Percentiles rank a stretch among this genome's conserved stretches.
These are phyloP conservation scores for Margaritifera margaritifera DNA, from an alignment of 2,888 invertebrate genomes.

Conservation along the genomic window DNA sequence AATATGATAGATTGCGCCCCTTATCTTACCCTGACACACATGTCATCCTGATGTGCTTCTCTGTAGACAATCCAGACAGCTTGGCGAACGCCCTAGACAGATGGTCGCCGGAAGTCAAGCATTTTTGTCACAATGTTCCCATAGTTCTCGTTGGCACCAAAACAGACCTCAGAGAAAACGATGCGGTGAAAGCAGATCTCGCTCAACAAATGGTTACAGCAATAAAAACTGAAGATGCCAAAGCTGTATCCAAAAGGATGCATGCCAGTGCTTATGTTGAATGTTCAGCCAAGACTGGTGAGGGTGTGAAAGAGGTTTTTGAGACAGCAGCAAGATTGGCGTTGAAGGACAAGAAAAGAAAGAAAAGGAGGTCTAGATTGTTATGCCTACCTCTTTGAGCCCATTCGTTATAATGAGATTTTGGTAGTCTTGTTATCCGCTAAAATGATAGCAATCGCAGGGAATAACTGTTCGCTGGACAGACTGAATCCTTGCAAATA, in stretches of 20 bases:
- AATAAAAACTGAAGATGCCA: constrained; percentile 96
- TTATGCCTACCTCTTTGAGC: too few relatives aligned
- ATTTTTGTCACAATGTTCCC: constrained; percentile 99
- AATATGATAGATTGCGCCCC: constrained; percentile 96
- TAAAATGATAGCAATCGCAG: too few relatives aligned
- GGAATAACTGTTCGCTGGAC: too few relatives aligned
- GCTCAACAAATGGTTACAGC: constrained; percentile 99
- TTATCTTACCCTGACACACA: constrained; percentile 98
- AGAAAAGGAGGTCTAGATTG: constrained; percentile 37
- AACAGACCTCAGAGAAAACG: constrained; percentile 76
- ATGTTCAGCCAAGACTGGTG: constrained; percentile 99
- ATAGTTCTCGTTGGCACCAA: constrained; percentile 99
- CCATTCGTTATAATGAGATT: too few relatives aligned
- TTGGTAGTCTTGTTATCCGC: too few relatives aligned
- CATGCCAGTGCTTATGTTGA: constrained; percentile 98
- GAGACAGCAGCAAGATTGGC: constrained; percentile 99
- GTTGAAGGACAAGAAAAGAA: constrained; percentile 84
- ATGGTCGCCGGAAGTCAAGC: constrained; percentile 95
- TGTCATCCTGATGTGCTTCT: constrained; percentile 99
- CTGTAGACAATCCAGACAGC: constrained; percentile 98
- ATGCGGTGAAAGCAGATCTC: constrained; percentile 77
- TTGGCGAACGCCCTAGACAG: constrained; percentile 99
- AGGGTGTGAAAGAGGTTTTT: constrained; percentile 98
- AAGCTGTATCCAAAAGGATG: constrained; percentile 98
- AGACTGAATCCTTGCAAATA: too few relatives aligned